Evolutionary conservation across 2,797 vertebrate genomes (phyloP).

Genomic region (Cuculus canorus): DNA sequence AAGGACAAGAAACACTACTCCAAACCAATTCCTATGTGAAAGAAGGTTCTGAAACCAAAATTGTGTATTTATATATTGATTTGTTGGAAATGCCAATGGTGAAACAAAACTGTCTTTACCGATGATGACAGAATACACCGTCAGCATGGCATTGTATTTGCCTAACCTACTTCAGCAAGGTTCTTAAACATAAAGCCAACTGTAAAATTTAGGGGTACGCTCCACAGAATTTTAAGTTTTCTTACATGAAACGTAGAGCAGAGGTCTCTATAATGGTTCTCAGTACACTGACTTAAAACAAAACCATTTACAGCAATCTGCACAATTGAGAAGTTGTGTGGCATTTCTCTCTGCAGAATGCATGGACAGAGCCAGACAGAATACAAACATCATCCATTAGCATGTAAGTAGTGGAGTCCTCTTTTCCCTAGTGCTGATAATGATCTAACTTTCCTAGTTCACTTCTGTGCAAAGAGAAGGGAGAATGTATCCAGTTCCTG

Average conservation of each 20-base stretch:
- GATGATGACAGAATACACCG: background rate
- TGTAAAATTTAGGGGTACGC: background rate
- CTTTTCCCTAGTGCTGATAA: background rate
- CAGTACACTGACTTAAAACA: background rate
- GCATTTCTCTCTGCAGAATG: background rate
- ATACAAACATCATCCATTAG: background rate
- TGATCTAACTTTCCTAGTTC: background rate
- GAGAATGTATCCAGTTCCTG: background rate
- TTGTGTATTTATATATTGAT: background rate
- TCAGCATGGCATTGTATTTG: background rate
- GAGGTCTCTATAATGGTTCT: background rate
- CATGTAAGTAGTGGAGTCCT: background rate
- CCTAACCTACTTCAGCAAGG: background rate
- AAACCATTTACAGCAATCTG: background rate
- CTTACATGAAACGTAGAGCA: background rate
- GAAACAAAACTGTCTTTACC: background rate
- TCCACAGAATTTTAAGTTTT: background rate
- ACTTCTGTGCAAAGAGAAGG: rapidly evolving
- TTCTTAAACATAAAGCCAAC: background rate
- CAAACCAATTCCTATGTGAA: background rate
- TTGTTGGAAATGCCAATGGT: background rate
- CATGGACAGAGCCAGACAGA: background rate
- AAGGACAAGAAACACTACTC: background rate
- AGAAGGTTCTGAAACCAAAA: background rate
- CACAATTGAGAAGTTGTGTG: background rate